Percentiles rank a stretch among this genome's conserved stretches.
Conservation (phyloP, 1,140 invertebrate species). For the Neuroterus valhalla region DNA sequence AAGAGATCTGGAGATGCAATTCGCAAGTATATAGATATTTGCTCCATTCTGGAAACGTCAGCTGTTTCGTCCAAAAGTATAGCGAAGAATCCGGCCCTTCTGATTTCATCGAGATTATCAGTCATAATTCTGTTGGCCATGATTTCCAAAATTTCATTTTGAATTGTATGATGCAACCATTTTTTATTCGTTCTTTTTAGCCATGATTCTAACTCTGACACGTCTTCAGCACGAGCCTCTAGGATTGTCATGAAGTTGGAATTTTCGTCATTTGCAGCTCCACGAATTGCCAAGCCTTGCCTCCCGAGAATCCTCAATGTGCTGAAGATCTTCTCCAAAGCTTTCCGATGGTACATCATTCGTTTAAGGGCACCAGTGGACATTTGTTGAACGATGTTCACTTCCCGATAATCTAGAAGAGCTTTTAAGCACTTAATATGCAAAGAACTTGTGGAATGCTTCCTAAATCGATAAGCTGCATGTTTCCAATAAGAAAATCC, state of each 20-base stretch:
- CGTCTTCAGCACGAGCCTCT: constrained; percentile 36
- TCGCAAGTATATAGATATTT: constrained; percentile 38
- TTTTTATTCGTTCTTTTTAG: constrained; percentile 16
- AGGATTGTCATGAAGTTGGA: constrained; percentile 32
- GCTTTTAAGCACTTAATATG: no score
- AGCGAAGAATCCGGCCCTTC: constrained; percentile 20
- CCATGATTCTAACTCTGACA: constrained; percentile 22
- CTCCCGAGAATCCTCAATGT: no score
- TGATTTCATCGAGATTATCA: constrained; percentile 24
- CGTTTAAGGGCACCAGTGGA: no score
- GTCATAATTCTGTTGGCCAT: constrained; percentile 18
- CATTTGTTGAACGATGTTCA: no score
- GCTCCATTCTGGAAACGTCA: constrained; percentile 38
- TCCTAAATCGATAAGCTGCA: no score
- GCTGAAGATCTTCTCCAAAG: no score
- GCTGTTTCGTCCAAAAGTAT: constrained; percentile 39
- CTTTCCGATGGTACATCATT: no score
- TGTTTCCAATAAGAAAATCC: no score
- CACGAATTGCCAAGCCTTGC: no score
- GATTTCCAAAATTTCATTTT: constrained; percentile 39
- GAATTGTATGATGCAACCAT: background rate
- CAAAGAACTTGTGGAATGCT: no score
- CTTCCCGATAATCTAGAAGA: no score
- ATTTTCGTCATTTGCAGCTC: no score
- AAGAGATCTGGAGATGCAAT: constrained; percentile 35